These are phyloP conservation scores for Perizoma affinitatum DNA, from an alignment of 2,888 invertebrate species.

Conservation along the genomic window DNA sequence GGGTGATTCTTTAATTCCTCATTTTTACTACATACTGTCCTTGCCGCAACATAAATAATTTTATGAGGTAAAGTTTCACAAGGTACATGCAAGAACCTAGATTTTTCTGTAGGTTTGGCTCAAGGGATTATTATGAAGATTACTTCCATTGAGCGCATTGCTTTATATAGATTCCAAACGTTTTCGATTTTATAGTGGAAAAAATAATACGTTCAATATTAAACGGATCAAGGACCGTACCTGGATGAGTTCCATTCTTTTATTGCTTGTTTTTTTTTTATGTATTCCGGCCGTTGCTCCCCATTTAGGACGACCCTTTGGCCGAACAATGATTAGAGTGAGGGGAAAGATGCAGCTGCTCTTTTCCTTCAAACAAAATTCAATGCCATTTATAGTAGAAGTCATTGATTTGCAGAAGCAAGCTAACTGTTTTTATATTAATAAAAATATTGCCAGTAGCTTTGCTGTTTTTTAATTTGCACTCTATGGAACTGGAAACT, in stretches of 20 bases:
- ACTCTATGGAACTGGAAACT: constrained; percentile 3
- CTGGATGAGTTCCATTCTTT: constrained; percentile 65
- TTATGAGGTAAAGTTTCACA: no score
- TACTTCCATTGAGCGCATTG: constrained; percentile 7
- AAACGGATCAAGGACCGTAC: constrained; percentile 47
- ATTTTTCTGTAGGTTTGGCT: not conserved
- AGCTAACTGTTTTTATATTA: constrained; percentile 31
- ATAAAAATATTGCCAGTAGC: constrained; percentile 8
- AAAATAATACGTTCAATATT: constrained; percentile 20
- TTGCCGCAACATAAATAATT: no score
- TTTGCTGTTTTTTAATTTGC: not conserved
- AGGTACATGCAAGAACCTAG: no score
- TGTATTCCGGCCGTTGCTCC: constrained; percentile 70
- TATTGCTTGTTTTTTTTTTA: constrained; percentile 56
- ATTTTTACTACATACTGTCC: no score
- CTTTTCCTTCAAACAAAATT: constrained; percentile 68
- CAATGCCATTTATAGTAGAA: constrained; percentile 58
- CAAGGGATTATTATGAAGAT: constrained; percentile 8
- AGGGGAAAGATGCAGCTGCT: constrained; percentile 81
- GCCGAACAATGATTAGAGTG: constrained; percentile 75
- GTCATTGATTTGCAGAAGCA: constrained; percentile 62
- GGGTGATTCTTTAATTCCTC: constrained; percentile 2
- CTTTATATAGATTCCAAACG: constrained; percentile 2
- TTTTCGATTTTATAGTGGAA: constrained; percentile 9
- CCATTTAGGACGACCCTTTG: constrained; percentile 76